phyloP scores from a whole-genome alignment of 2,113 vertebrate genomes.

The Zosterops lateralis region DNA sequence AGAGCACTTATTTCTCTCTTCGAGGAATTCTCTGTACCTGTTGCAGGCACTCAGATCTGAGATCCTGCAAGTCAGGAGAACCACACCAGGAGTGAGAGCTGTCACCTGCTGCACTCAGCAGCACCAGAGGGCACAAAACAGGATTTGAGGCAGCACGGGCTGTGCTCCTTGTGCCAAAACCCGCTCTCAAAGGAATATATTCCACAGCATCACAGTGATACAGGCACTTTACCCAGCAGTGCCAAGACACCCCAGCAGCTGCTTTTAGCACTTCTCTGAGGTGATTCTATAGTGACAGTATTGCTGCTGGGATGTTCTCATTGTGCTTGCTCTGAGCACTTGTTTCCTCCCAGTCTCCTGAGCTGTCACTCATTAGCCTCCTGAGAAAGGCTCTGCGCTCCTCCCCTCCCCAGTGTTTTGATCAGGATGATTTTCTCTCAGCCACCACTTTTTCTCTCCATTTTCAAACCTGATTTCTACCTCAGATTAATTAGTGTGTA shows the following conservation, averaged over 20 bases:
- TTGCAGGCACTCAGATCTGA: background rate
- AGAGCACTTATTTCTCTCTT: background rate
- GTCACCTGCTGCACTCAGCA: background rate
- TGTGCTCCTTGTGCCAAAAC: background rate
- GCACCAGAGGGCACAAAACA: background rate
- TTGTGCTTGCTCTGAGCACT: background rate
- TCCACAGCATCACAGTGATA: background rate
- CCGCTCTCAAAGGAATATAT: background rate
- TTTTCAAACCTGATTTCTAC: background rate
- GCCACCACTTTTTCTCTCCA: background rate
- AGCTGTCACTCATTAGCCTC: background rate
- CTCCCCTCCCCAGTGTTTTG: background rate
- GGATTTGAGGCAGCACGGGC: background rate
- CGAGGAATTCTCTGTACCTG: background rate
- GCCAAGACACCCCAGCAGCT: background rate
- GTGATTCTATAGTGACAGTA: background rate
- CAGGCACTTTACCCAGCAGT: background rate
- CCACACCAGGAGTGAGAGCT: background rate
- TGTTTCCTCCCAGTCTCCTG: background rate
- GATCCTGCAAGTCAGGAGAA: background rate
- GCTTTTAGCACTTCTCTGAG: background rate
- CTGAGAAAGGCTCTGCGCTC: background rate
- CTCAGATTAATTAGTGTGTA: background rate
- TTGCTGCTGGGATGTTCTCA: background rate
- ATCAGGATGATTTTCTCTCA: background rate